Evolutionary conservation across 2,888 invertebrate species (phyloP), one percentile per base, ranked within the genome.

Genomic region (Ectropis crepuscularia): DNA sequence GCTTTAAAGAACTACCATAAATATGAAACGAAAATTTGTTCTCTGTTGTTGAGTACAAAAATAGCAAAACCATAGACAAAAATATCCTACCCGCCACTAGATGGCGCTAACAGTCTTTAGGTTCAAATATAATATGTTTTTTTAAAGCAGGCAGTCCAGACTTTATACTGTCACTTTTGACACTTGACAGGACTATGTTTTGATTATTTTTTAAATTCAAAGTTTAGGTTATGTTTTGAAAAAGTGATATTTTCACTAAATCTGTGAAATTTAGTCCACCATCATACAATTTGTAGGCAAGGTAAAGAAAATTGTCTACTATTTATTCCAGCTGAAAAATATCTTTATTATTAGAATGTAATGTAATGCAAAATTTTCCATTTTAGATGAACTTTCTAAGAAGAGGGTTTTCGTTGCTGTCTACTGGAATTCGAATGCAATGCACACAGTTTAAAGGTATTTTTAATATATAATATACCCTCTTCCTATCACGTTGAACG

Each of bases 371-470:
- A 38, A 6, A 7, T 39, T 50, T 12, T 51, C 37, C 5, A 39
- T 89, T 89, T 74, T 77, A 90, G 90, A 92, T 92, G 92, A 92
- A 92, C 82, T 79, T 90, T 64, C 67, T 92, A 62, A 79, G 87
- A 69, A 87, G 77, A 82, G 86, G 91, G 12, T 67, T 92, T 53
- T 83, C 88, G 12, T 77, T 90, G 9, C 76, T 92, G 45, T 85
- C 91, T 53, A 69, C 79, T 16, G 83, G 88, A 51, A 73, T 92
- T 16, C 84, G 76, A 69, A 70, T 84, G 61, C 91, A 90, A 76
- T 85, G 80, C 61, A 74, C 76, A 49, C 82, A 80, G 68, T 67
- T 77, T 51, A 77, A 74, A 81, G 87, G 90, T 90, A 80, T 75
- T 54, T 66, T 28, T 43, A 48, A 50, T 8, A 6, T 28, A 11